phyloP scores from a whole-genome alignment of 2,888 invertebrate genomes.

The Trachelus iudaicus region DNA sequence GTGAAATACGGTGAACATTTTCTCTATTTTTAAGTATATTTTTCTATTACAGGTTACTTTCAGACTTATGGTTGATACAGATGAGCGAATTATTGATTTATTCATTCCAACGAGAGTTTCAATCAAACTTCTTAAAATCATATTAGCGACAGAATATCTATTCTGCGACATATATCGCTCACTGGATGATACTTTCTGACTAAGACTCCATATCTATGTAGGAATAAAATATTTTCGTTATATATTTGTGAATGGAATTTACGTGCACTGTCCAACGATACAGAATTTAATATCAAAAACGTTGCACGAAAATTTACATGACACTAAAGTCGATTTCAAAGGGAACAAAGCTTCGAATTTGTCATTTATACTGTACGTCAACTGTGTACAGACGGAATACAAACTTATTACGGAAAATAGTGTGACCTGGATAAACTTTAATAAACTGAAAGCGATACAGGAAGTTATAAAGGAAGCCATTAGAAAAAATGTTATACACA shows the following conservation, averaged over 20 bases:
- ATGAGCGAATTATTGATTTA: background rate
- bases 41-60: background rate
- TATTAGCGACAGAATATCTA: background rate
- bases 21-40: background rate
- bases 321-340: background rate
- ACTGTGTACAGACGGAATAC: background rate
- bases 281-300: background rate
- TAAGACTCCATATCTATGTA: background rate
- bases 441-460: background rate
- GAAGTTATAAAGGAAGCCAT: background rate
- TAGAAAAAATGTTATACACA: background rate
- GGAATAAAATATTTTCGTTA: background rate
- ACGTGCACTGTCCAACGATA: background rate
- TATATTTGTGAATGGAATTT: background rate
- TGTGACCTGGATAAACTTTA: background rate
- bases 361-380: background rate
- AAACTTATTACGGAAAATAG: background rate
- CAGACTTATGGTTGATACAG: background rate
- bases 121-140: background rate
- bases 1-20: background rate
- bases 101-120: background rate
- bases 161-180: background rate
- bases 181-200: background rate
- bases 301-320: background rate
- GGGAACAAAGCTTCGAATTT: background rate